Evolutionary conservation across 2,797 vertebrate species (phyloP), one percentile per base, ranked within the genome.

Genomic region (Tangara arthus): DNA sequence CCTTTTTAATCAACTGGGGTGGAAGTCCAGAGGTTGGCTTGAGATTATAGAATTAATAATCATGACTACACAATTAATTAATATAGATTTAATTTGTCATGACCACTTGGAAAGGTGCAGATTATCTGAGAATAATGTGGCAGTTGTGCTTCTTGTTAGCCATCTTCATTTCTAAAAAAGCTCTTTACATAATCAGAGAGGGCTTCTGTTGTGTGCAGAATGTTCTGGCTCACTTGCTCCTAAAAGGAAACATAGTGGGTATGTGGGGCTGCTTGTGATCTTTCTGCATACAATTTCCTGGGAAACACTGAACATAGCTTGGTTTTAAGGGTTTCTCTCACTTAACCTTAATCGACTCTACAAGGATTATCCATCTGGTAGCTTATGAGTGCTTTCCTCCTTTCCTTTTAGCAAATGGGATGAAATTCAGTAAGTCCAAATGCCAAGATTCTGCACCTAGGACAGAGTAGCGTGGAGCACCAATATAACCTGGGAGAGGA

Each of bases 381-480:
- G 15, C 12, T 56, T 77, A 18, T 47, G 39, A 65, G 39, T 30
- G 16, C 28, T 78, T 46, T 72, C 19, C 11, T 42, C 34, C 42
- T 77, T 86, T 70, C 60, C 66, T 89, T 3, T 35, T 55, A 53
- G 42, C 28, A 80, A 50, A 55, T 56, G 49, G 20, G 9, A 52
- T 70, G 30, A 78, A 84, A 56, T 75, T 24, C 35, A 56, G 0
- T 8, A 81, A 73, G 20, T 73, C 37, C 14, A 64, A 49, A 35
- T 55, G 56, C 39, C 1, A 4, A 3, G 15, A 32, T 17, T 44
- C 11, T 78, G 20, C 20, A 49, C 11, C 11, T 59, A 14, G 42
- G 18, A 39, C 4, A 17, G 34, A 37, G 26, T 57, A 65, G 81
- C 0, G 0, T 5, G 0, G 5, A 79, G 32, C 46, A 42, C 8